Base-by-base conservation (phyloP, 2,888 invertebrate genomes). In the Thymelicus lineola region DNA sequence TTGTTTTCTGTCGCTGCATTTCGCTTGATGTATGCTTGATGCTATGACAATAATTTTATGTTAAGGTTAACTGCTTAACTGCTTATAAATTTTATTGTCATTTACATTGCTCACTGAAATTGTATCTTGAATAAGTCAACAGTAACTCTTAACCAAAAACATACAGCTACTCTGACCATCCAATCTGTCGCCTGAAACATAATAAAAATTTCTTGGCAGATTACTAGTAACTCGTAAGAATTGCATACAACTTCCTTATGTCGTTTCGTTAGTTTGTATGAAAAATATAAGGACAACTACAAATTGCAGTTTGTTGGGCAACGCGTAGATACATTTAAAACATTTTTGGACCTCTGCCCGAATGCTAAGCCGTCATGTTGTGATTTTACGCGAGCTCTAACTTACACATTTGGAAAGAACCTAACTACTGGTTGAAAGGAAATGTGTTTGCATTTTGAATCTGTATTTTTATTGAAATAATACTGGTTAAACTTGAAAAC, bases 341-440 rank as follows among this genome's bases (percentile, higher is more conserved):
- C 36, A 28, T 62, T 62, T 46, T 62, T 62, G 62, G 62, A 62
- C 62, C 62, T 50, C 62, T 62, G 62, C 62, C 62, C 62, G 61
- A n/a, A 46, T 10, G 35, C 48, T 62, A 36, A 62, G 62, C 62
- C 36, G 48, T 62, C 35, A n/a, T 62, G 48, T 62, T 62, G 62
- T 15, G 61, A 50, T 48, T 42, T 17, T 62, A 15, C 48, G 7
- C 48, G 62, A 48, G 48, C 62, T 48, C 35, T 62, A 14, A 62
- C 7, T 50, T 62, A 62, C 62, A 50, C 14, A 50, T 48, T 50
- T 62, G 48, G 35, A 62, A 62, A 50, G 48, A 9, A 17, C 48
- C 20, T 17, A 53, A 20, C 53, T 53, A 53, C 20, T 48, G 1
- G 46, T 7, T 35, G 48, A 48, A 50, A 62, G 48, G 35, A 62